Percentiles rank a stretch among this genome's conserved stretches.
phyloP scores from a whole-genome alignment of 2,888 invertebrate genomes.

The Erebia epiphron region DNA sequence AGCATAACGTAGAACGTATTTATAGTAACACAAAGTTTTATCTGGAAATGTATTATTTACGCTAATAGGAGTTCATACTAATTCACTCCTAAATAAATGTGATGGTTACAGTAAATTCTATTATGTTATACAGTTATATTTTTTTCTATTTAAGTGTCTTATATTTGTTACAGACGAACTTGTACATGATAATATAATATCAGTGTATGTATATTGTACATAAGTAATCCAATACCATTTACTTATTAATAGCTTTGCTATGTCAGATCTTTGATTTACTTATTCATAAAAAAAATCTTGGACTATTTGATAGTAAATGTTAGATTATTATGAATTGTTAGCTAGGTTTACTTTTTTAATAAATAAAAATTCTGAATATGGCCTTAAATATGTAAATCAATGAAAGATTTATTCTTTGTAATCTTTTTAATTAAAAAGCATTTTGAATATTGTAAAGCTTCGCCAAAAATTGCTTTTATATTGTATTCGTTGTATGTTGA shows the following conservation, averaged over 20 bases:
- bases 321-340: not conserved
- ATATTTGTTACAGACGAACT: too few relatives aligned
- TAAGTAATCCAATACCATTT: not conserved
- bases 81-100: too few relatives aligned
- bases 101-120: too few relatives aligned
- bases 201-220: too few relatives aligned
- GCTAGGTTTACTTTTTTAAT: conserved; percentile 11
- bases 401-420: not conserved
- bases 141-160: too few relatives aligned
- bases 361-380: not conserved
- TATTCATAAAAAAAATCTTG: not conserved
- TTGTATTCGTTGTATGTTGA: too few relatives aligned
- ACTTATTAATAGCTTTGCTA: not conserved
- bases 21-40: too few relatives aligned
- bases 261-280: not conserved
- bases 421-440: not conserved
- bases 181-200: too few relatives aligned
- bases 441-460: not conserved
- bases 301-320: not conserved
- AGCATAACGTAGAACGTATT: too few relatives aligned
- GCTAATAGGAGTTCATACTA: too few relatives aligned
- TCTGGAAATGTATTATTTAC: too few relatives aligned
- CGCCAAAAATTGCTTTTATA: not conserved
- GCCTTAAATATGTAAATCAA: conserved; percentile 4
- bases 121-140: too few relatives aligned